Percentiles rank a stretch among this genome's conserved stretches.
Evolutionary conservation across 2,888 invertebrate genomes (phyloP).

Genomic region (Tinea trinotella): DNA sequence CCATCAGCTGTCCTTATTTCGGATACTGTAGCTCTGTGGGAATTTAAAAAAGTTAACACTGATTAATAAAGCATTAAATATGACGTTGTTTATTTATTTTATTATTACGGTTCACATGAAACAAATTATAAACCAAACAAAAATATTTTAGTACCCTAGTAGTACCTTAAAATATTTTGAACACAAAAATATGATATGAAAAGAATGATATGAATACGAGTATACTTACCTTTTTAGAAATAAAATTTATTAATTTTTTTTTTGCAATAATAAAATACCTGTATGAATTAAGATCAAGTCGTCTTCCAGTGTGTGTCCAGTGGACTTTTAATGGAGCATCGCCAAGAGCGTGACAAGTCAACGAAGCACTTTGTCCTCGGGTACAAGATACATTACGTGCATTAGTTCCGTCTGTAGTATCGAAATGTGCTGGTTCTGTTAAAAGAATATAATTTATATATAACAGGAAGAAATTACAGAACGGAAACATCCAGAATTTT

Average conservation of each 20-base stretch:
- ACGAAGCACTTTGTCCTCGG: conserved; percentile 76
- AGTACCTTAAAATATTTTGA: too few species aligned
- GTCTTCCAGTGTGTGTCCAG: conserved; percentile 80
- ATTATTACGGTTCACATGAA: background rate
- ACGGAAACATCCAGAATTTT: too few species aligned
- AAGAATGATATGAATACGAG: too few species aligned
- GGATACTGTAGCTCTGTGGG: conserved; percentile 68
- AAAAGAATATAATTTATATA: too few species aligned
- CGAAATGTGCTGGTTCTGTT: conserved; percentile 81
- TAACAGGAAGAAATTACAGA: background rate
- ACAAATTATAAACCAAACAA: too few species aligned
- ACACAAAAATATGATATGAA: too few species aligned
- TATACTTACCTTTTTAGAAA: background rate
- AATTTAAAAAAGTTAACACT: background rate
- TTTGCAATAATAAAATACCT: conserved; percentile 33
- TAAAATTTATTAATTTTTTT: background rate
- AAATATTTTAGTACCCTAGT: background rate
- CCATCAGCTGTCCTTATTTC: conserved; percentile 78
- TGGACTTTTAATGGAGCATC: conserved; percentile 84
- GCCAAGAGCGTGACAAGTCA: conserved; percentile 83
- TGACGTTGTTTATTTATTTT: background rate
- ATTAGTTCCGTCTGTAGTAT: conserved; percentile 54
- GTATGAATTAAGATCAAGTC: conserved; percentile 76
- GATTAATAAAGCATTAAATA: conserved; percentile 20
- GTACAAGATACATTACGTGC: conserved; percentile 68